Evolutionary conservation across 2,113 vertebrate genomes (phyloP).

Genomic region (Bujurquina vittata): DNA sequence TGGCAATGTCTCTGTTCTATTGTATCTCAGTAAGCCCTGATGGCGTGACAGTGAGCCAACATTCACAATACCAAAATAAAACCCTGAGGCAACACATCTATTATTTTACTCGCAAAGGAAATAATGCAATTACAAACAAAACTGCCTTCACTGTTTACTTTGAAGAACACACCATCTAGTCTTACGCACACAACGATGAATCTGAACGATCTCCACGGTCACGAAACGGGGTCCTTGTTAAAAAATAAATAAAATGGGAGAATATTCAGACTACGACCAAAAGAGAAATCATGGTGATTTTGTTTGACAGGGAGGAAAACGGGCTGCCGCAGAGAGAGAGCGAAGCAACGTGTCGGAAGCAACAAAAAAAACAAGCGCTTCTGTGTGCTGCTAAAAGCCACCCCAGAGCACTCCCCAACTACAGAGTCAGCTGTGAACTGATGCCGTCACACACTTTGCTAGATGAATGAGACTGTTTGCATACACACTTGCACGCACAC

Average conservation of each 20-base stretch:
- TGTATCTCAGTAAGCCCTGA: background rate
- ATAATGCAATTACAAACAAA: background rate
- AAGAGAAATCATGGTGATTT: conserved; percentile 30
- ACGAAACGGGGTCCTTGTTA: background rate
- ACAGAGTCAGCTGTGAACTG: conserved; percentile 46
- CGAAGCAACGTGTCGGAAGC: conserved; percentile 10
- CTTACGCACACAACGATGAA: background rate
- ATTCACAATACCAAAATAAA: background rate
- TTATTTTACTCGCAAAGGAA: background rate
- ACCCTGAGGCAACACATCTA: background rate
- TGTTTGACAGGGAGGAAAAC: conserved; percentile 55
- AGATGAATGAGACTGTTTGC: conserved; percentile 38
- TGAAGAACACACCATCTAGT: background rate
- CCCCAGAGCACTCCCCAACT: conserved; percentile 24
- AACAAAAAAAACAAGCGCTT: conserved; percentile 47
- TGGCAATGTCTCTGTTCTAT: background rate
- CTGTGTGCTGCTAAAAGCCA: conserved; percentile 36
- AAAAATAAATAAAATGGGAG: background rate
- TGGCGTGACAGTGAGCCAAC: background rate
- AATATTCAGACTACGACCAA: conserved; percentile 17
- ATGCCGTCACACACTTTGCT: conserved; percentile 27
- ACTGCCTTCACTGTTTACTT: background rate
- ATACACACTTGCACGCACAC: background rate
- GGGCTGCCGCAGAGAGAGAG: conserved; percentile 37
- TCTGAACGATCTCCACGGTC: background rate